phyloP scores from a whole-genome alignment of 2,113 vertebrate genomes.

The Meles meles region DNA sequence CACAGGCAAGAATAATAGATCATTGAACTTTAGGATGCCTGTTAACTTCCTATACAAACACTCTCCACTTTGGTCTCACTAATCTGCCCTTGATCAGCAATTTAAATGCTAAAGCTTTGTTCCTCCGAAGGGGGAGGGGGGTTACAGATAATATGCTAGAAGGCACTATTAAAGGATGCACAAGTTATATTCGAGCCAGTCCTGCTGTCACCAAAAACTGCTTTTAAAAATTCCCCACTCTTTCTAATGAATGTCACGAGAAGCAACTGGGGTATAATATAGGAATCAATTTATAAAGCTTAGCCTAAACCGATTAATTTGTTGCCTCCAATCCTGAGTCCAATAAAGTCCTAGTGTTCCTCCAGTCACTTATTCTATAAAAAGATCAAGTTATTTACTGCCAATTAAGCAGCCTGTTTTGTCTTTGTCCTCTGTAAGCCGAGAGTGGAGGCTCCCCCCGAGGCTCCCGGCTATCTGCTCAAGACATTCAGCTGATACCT shows the following conservation, averaged over 20 bases:
- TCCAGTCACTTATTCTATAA: constrained; percentile 86
- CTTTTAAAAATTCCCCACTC: constrained; percentile 66
- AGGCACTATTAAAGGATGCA: constrained; percentile 64
- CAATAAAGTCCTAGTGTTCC: constrained; percentile 84
- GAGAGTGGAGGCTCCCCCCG: constrained; percentile 76
- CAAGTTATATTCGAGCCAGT: constrained; percentile 54
- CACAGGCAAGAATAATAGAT: constrained; percentile 83
- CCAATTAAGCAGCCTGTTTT: constrained; percentile 86
- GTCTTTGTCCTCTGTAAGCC: constrained; percentile 85
- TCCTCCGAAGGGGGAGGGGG: constrained; percentile 64
- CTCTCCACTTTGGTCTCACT: constrained; percentile 88
- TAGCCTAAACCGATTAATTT: constrained; percentile 86
- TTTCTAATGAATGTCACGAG: constrained; percentile 80
- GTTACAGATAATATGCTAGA: constrained; percentile 76
- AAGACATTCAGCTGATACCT: constrained; percentile 78
- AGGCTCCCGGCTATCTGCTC: constrained; percentile 79
- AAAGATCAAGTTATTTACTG: constrained; percentile 90
- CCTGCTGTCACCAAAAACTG: constrained; percentile 72
- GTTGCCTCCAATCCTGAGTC: constrained; percentile 82
- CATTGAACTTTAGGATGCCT: constrained; percentile 85
- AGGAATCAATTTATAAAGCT: constrained; percentile 88
- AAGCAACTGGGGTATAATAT: constrained; percentile 79
- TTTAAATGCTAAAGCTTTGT: constrained; percentile 87
- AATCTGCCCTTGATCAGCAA: constrained; percentile 94
- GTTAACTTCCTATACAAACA: constrained; percentile 89